A percentile compares a stretch with the other conserved stretches of the same genome.
These are phyloP conservation scores for Macrochelys suwanniensis DNA, from an alignment of 2,797 vertebrate species.

Conservation along the genomic window DNA sequence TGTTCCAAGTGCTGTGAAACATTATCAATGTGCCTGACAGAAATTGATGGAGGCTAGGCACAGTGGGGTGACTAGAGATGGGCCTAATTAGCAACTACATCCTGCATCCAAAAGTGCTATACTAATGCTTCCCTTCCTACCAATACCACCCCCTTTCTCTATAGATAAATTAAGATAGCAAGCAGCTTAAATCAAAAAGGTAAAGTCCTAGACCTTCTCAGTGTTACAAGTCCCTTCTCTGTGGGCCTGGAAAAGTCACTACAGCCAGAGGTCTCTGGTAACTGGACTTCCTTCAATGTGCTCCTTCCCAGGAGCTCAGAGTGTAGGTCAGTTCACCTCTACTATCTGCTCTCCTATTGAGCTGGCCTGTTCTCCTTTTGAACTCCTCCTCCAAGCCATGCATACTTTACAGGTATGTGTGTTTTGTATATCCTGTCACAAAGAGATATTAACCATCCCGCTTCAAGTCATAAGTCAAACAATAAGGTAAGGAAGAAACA, in stretches of 20 bases:
- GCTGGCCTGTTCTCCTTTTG: background rate
- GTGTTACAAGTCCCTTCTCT: no score
- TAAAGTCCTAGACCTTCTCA: no score
- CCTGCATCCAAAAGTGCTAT: no score
- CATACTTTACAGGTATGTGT: background rate
- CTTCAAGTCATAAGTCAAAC: background rate
- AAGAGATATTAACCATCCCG: background rate
- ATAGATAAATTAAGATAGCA: no score
- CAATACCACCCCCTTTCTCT: no score
- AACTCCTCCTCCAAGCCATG: background rate
- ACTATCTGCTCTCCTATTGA: background rate
- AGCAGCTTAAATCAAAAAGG: no score
- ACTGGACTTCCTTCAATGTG: background rate
- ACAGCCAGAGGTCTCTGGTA: background rate
- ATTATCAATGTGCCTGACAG: background rate
- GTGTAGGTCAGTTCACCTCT: background rate
- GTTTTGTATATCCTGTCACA: background rate
- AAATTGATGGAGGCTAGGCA: background rate
- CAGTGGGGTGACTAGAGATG: background rate
- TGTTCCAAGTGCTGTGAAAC: background rate
- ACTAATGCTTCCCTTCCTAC: no score
- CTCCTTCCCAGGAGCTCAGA: no score
- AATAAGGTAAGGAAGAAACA: background rate
- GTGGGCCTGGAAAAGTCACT: background rate
- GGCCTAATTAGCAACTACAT: background rate